These are phyloP conservation scores for Spodoptera picta DNA, from an alignment of 2,888 invertebrate genomes.

Conservation along the genomic window DNA sequence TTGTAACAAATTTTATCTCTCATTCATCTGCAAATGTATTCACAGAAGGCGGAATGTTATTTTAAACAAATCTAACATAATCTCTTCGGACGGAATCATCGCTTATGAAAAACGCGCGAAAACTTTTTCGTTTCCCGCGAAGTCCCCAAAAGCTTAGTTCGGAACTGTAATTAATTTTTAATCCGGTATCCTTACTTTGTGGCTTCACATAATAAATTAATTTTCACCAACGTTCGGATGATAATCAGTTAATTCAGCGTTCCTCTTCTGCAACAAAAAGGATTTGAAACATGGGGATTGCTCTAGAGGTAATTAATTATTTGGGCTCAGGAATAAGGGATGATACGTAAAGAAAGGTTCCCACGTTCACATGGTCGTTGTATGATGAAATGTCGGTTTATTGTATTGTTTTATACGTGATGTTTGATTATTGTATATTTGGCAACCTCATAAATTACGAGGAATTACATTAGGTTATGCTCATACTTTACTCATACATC, in stretches of 20 bases:
- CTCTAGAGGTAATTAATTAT: constrained; percentile 65
- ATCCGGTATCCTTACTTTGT: constrained; percentile 78
- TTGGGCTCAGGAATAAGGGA: constrained; percentile 54
- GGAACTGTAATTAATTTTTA: constrained; percentile 84
- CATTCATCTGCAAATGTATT: constrained; percentile 27
- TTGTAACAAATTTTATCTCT: constrained; percentile 19
- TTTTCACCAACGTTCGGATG: constrained; percentile 67
- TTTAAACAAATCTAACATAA: constrained; percentile 41
- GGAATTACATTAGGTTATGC: too few species aligned
- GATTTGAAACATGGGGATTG: constrained; percentile 56
- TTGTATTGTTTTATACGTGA: constrained; percentile 19
- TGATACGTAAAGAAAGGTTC: constrained; percentile 43
- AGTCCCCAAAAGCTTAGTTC: constrained; percentile 70
- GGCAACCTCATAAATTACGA: background rate
- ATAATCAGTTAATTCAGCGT: constrained; percentile 71
- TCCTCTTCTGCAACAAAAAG: constrained; percentile 62
- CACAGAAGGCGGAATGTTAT: constrained; percentile 39
- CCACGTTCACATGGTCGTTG: constrained; percentile 32
- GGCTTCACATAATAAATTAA: constrained; percentile 81
- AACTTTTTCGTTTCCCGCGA: constrained; percentile 67
- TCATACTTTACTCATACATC: too few species aligned
- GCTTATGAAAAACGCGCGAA: constrained; percentile 59
- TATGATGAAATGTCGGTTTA: constrained; percentile 33
- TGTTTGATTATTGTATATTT: constrained; percentile 32
- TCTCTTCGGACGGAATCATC: constrained; percentile 48